These are phyloP conservation scores for Pyrocephalus nanus DNA, from an alignment of 2,797 vertebrate species.

Conservation along the genomic window DNA sequence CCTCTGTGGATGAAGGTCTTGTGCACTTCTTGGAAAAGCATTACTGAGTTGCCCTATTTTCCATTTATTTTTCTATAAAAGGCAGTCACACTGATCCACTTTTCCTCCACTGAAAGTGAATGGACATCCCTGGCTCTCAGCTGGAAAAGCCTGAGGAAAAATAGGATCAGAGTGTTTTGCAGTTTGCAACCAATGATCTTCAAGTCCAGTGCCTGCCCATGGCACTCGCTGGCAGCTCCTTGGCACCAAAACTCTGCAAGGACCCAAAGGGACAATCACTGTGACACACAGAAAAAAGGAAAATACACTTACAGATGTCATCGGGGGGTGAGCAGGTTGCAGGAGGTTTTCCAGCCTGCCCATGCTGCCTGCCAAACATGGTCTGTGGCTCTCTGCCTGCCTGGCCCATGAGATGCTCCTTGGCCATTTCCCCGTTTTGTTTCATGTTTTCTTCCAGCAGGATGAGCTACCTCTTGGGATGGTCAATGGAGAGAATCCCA, in stretches of 20 bases:
- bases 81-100: not conserved
- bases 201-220: not conserved
- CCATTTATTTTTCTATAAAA: not conserved
- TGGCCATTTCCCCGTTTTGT: conserved; percentile 1
- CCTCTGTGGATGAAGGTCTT: not conserved
- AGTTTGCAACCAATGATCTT: not conserved
- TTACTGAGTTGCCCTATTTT: not conserved
- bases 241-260: not conserved
- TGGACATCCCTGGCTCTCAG: not conserved
- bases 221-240: not conserved
- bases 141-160: not conserved
- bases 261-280: not conserved
- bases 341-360: not conserved
- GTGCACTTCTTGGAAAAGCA: not conserved
- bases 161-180: not conserved
- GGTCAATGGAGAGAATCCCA: not conserved
- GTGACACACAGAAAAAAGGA: not conserved
- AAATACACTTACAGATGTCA: not conserved
- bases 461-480: not conserved
- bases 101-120: not conserved
- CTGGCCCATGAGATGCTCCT: not conserved
- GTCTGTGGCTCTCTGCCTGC: rapidly evolving
- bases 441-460: not conserved
- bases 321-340: not conserved
- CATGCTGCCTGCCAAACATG: not conserved